Evolutionary conservation across 2,888 invertebrate genomes (phyloP).

Genomic region (Eilema sororculum): DNA sequence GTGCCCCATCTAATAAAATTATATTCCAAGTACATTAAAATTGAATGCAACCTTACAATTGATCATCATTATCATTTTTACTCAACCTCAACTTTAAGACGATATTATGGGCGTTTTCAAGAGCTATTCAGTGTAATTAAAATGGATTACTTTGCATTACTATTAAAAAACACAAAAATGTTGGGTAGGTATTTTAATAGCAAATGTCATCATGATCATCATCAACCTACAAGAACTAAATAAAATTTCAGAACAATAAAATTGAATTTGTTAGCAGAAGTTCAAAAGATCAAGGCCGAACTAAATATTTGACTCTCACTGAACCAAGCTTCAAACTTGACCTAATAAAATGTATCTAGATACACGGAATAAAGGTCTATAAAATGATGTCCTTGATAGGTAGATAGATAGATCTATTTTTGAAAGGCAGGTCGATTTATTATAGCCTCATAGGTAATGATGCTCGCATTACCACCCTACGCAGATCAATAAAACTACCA

Average conservation of each 20-base stretch:
- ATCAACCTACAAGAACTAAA: no score
- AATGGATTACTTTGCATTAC: no score
- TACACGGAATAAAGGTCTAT: conserved; percentile 24
- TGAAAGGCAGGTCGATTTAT: conserved; percentile 54
- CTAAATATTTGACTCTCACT: neutral
- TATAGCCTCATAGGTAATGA: conserved; percentile 65
- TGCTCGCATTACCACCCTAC: conserved; percentile 56
- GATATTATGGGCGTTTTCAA: no score
- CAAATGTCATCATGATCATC: no score
- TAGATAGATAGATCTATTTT: conserved; percentile 37
- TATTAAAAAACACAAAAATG: no score
- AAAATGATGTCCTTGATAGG: conserved; percentile 21
- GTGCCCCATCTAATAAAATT: no score
- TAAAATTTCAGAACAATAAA: neutral
- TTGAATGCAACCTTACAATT: no score
- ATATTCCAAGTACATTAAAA: no score
- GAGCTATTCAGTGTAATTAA: no score
- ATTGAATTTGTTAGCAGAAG: neutral
- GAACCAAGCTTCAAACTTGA: neutral
- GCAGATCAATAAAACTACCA: conserved; percentile 83
- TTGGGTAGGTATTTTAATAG: no score
- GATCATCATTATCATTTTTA: no score
- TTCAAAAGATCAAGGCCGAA: neutral
- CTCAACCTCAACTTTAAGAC: no score
- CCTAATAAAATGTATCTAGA: neutral